Evolutionary conservation across 1,140 invertebrate genomes (phyloP).

Genomic region (Sitobion miscanthi): DNA sequence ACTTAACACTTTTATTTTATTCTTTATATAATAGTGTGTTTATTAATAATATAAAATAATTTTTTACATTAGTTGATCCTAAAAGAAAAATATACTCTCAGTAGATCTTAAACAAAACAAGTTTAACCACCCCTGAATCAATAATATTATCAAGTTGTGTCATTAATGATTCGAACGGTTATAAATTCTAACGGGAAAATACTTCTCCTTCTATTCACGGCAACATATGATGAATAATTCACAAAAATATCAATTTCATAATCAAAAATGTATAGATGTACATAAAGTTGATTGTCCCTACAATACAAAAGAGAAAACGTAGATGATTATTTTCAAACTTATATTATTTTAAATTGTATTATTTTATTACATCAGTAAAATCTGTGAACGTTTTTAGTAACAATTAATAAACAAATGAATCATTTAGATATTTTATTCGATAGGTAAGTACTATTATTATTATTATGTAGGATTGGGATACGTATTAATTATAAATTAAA

Average conservation of each 20-base stretch:
- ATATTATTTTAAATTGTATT: not conserved
- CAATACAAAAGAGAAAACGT: conserved; percentile 2
- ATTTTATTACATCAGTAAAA: not conserved
- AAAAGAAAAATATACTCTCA: too few relatives aligned
- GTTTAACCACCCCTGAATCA: not conserved
- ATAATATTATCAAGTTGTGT: not conserved
- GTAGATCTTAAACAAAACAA: too few relatives aligned
- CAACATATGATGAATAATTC: not conserved
- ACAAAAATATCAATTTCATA: not conserved
- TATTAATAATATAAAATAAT: too few relatives aligned
- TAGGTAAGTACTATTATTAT: not conserved
- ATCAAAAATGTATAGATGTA: not conserved
- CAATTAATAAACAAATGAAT: not conserved
- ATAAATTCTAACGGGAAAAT: not conserved
- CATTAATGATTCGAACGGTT: not conserved
- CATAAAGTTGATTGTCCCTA: not conserved
- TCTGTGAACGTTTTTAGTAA: not conserved
- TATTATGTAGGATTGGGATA: not conserved
- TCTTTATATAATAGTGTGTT: too few relatives aligned
- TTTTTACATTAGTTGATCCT: too few relatives aligned
- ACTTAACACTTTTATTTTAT: too few relatives aligned
- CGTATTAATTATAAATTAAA: not conserved
- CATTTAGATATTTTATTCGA: not conserved
- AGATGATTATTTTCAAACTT: not conserved
- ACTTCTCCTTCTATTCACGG: not conserved